Conservation (phyloP, 1,140 invertebrate species). For the Melitaea cinxia region DNA sequence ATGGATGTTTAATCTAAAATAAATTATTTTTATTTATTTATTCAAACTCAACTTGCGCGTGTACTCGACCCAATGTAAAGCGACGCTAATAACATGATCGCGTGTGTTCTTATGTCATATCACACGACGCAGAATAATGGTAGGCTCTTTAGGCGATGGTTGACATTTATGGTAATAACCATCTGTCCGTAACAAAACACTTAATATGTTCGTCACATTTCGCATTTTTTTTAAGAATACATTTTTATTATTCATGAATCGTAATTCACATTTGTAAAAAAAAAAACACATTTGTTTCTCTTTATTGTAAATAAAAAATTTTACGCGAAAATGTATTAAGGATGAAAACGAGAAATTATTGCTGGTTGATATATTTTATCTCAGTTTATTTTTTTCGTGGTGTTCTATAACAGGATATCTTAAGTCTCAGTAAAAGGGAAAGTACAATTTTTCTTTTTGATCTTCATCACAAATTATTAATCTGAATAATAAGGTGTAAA, state of each 20-base stretch:
- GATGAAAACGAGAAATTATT: background rate
- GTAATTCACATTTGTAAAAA: background rate
- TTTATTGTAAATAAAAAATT: background rate
- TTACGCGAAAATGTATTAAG: background rate
- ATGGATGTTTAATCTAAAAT: too few relatives aligned
- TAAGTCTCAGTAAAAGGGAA: too few relatives aligned
- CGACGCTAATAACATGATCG: constrained; percentile 28
- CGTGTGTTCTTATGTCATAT: constrained; percentile 29
- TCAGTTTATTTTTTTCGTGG: too few relatives aligned
- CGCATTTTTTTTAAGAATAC: background rate
- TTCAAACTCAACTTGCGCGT: constrained; percentile 16
- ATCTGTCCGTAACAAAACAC: constrained; percentile 20
- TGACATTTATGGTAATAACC: constrained; percentile 25
- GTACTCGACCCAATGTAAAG: constrained; percentile 17
- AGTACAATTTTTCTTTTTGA: too few relatives aligned
- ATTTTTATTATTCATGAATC: background rate
- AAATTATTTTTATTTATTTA: background rate
- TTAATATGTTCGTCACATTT: constrained; percentile 23
- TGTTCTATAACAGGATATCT: too few relatives aligned
- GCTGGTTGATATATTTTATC: too few relatives aligned
- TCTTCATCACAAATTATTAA: too few relatives aligned
- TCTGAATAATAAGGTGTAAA: too few relatives aligned
- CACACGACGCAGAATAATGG: constrained; percentile 31
- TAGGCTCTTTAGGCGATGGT: constrained; percentile 25
- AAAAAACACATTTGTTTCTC: background rate